phyloP scores from a whole-genome alignment of 2,797 vertebrate species.

The Amphiprion clarkii region DNA sequence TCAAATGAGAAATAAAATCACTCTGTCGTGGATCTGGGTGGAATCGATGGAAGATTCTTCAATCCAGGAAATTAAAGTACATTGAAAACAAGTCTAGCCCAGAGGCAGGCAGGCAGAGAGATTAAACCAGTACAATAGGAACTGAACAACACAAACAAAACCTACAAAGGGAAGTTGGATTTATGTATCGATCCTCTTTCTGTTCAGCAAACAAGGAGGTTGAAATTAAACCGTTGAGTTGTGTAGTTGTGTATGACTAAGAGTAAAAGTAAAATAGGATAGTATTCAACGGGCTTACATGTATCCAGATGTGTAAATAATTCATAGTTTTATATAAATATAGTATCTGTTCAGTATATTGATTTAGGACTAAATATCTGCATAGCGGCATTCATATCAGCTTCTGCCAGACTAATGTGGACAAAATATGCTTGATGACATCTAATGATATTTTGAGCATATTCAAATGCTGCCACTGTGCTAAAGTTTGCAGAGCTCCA shows the following conservation, averaged over 20 bases:
- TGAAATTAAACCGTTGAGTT: conserved; percentile 18
- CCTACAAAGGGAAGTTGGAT: conserved; percentile 24
- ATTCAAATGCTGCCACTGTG: too few relatives aligned
- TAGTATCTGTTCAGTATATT: background rate
- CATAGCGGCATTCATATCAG: background rate
- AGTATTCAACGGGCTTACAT: background rate
- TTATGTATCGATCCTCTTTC: conserved; percentile 23
- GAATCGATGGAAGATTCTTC: conserved; percentile 26
- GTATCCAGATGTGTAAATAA: background rate
- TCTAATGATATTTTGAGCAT: background rate
- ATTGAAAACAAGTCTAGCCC: conserved; percentile 29
- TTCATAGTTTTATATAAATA: too few relatives aligned
- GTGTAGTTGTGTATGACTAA: background rate
- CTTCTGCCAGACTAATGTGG: background rate
- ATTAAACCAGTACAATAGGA: conserved; percentile 19
- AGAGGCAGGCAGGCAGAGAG: conserved; percentile 21
- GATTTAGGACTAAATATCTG: background rate
- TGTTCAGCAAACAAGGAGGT: conserved; percentile 27
- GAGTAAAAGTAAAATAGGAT: background rate
- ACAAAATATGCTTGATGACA: background rate
- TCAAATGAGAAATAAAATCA: conserved; percentile 46
- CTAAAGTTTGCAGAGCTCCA: too few relatives aligned
- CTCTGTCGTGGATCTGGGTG: conserved; percentile 22
- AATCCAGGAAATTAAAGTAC: conserved; percentile 39
- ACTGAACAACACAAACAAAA: conserved; percentile 18